Evolutionary conservation across 2,888 invertebrate genomes (phyloP), one percentile per base, ranked within the genome.

Genomic region (Acrocera orbiculus): DNA sequence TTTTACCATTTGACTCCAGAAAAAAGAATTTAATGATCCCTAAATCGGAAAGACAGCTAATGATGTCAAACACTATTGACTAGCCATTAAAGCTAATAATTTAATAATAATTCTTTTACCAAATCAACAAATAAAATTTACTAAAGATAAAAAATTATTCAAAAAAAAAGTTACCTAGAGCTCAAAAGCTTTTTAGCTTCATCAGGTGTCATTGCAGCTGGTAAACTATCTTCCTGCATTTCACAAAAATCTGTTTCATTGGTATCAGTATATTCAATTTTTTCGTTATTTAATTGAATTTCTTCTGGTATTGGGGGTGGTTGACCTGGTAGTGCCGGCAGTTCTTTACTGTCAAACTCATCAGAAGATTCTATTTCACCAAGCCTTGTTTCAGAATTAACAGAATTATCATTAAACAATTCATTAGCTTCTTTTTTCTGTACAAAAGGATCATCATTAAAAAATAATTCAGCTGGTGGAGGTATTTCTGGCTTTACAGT

Each of bases 121-220:
- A 28, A 14, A 11, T 4, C 19, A 26, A 8, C 10, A 19, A 27
- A 27, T 5, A 30, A 10, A 30, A 8, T 7, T 15, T 16, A 10
- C 11, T 24, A 14, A 11, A 20, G 6, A 8, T n/a, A 29, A 24
- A 22, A 9, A n/a, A n/a, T n/a, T n/a, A n/a, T 36, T 26, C 43
- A 13, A 41, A 28, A 37, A 19, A 39, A 36, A 30, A 59, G 64
- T 65, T 58, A 83, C 85, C 81, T 80, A 49, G 78, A 74, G 61
- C 85, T 86, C 49, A 87, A 70, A 52, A 87, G 65, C 62, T 79
- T 76, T 58, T 86, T 83, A 10, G 85, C 86, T 60, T 87, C 87
- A 51, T 82, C 82, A 34, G 83, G 76, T 44, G 86, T 86, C 85
- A 79, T 79, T 24, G 59, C 61, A 49, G 68, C 67, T 22, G 66